Base-by-base conservation (phyloP, 1,140 invertebrate species). In the Cydia strobilella region DNA sequence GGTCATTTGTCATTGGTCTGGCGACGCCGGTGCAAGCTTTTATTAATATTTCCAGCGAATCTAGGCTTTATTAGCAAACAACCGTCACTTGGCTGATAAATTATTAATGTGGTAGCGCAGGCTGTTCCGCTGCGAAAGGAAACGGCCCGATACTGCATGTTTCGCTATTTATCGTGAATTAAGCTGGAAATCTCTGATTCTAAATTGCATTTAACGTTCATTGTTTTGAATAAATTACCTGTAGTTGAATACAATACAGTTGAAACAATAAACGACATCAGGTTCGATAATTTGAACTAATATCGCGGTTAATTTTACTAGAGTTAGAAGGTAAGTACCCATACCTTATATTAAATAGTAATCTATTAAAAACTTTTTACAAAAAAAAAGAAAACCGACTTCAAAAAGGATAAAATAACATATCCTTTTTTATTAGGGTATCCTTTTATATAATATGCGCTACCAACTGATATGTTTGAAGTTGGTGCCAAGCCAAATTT, bases 21-120 rank as follows among this genome's bases (percentile, higher is more conserved):
- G 78, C 80, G 75, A 77, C 82, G 78, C 77, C 80, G 78, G 79
- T 82, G 82, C 85, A 85, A 86, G 90, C 90, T 92, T 90, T 92
- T 92, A 92, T 92, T 92, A 91, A 92, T 92, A 92, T 92, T 91
- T 91, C 88, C 89, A 90, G 82, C 83, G 87, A 90, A 88, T 91
- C 89, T 82, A 80, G 87, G 90, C 88, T 91, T 91, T 91, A 92
- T 92, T 92, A 90, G 89, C 88, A 89, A 90, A 90, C 90, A 90
- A 85, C 84, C 88, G 90, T 92, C 90, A 91, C 90, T 84, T 78
- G 89, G 85, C 88, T 90, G 90, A 92, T 92, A 92, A 92, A 91
- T 92, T 92, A 92, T 92, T 91, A 91, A 92, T 90, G 90, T 85
- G 90, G 90, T 90, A 74, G 84, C 85, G 75, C 89, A 90, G 89